Conservation (phyloP, 2,113 vertebrate species). For the Fulmarus glacialis region DNA sequence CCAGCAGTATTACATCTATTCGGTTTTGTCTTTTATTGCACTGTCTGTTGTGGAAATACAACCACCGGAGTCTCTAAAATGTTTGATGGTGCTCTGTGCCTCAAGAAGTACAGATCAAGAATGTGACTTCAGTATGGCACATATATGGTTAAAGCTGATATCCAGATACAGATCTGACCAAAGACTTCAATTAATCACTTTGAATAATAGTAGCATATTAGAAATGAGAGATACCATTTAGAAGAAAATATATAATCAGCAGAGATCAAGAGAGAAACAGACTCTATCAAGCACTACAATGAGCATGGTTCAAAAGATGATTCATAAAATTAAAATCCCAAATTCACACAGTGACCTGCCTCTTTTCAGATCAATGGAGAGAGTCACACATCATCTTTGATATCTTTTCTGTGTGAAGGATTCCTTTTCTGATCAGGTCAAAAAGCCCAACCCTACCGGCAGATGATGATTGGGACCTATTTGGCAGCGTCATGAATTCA, state of each 20-base stretch:
- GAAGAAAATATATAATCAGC: conserved; percentile 37
- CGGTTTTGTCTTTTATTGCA: neutral
- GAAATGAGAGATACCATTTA: conserved; percentile 8
- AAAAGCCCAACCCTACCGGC: neutral
- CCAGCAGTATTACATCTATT: neutral
- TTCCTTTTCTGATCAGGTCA: conserved; percentile 11
- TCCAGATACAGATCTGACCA: conserved; percentile 19
- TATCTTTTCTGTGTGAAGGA: neutral
- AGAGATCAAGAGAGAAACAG: conserved; percentile 39
- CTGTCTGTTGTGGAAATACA: neutral
- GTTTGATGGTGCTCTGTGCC: neutral
- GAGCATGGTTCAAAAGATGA: conserved; percentile 16
- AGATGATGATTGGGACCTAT: neutral
- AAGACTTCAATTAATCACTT: conserved; percentile 26
- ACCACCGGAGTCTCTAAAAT: rapidly evolving
- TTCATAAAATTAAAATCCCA: conserved; percentile 42
- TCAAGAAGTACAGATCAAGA: neutral
- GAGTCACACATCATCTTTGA: neutral
- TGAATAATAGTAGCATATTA: conserved; percentile 29
- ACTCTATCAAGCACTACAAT: conserved; percentile 38
- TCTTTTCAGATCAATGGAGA: neutral
- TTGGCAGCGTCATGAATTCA: neutral
- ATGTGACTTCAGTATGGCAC: neutral
- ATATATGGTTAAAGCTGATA: conserved; percentile 3
- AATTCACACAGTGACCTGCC: conserved; percentile 27